phyloP scores from a whole-genome alignment of 2,797 vertebrate genomes.

The Botia almorhae region DNA sequence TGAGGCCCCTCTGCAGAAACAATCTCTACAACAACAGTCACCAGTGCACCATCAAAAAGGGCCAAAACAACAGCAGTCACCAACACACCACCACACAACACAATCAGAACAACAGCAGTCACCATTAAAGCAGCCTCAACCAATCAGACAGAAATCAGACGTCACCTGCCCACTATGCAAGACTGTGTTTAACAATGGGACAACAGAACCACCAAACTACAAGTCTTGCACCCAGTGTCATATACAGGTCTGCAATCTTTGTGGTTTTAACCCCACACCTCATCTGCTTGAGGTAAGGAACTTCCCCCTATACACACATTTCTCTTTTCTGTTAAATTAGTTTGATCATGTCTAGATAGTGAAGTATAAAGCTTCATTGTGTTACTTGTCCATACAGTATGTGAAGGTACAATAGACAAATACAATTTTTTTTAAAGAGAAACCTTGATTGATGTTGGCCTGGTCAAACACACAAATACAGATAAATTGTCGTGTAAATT shows the following conservation, averaged over 20 bases:
- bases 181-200: constrained; percentile 89
- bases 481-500: too few relatives aligned
- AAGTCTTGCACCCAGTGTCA: constrained; percentile 93
- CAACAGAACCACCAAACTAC: constrained; percentile 87
- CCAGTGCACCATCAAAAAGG: constrained; percentile 68
- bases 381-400: too few relatives aligned
- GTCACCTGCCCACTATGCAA: constrained; percentile 94
- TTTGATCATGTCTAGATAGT: neutral
- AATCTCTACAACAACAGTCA: constrained; percentile 64
- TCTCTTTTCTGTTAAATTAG: neutral
- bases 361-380: neutral
- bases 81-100: constrained; percentile 66
- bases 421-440: too few relatives aligned
- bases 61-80: constrained; percentile 53
- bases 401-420: too few relatives aligned
- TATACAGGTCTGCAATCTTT: constrained; percentile 94
- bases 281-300: constrained; percentile 95
- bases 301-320: neutral
- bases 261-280: constrained; percentile 97
- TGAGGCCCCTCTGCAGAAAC: constrained; percentile 63
- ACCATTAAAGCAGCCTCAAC: constrained; percentile 66
- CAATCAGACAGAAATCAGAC: constrained; percentile 82
- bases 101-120: constrained; percentile 59
- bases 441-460: too few relatives aligned
- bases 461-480: too few relatives aligned